Base-by-base conservation (phyloP, 2,797 vertebrate genomes). In the Lateolabrax maculatus region DNA sequence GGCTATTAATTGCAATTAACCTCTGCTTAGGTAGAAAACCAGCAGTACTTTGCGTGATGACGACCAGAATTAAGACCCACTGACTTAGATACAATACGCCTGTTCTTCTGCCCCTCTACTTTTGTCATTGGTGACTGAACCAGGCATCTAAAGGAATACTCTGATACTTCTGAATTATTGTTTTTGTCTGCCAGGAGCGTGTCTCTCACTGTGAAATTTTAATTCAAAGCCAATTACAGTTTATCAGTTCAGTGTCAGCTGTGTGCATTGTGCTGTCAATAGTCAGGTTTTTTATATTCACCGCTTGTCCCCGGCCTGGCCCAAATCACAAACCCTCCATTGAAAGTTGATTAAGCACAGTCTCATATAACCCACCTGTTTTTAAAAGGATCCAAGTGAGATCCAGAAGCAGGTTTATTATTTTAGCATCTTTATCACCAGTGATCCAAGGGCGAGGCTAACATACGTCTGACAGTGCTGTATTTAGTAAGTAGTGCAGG, bases 1-100 rank as follows among this genome's bases (percentile, higher is more conserved):
- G 71, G 75, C 46, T 79, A 63, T 85, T 85, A 60, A 80, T 83
- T 74, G 52, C 75, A 79, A 74, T 86, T 85, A 85, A 87, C 84
- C 79, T 79, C 44, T 79, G 75, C 63, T 80, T 71, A 31, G 51
- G 44, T 5, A 18, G 63, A 66, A 65, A 81, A 68, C 8, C 57
- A 80, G 72, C 34, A 76, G 41, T 12, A 67, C 48, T 56, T 73
- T 78, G 83, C 88, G 53, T 51, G 49, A 70, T 49, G 77, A 48
- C 57, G 29, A 43, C 15, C 48, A 62, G 39, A 53, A 53, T 11
- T 36, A 36, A 53, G 57, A 65, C 34, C 34, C 34, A 27, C 52
- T 56, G 37, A 52, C 61, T 65, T 23, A 10, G 34, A 60, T 66
- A 29, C 34, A 56, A 9, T 56, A 23, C 48, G 29, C 69, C 52